These are phyloP conservation scores for Microcebus lehilahytsara DNA, from an alignment of 2,113 vertebrate species.

Conservation along the genomic window DNA sequence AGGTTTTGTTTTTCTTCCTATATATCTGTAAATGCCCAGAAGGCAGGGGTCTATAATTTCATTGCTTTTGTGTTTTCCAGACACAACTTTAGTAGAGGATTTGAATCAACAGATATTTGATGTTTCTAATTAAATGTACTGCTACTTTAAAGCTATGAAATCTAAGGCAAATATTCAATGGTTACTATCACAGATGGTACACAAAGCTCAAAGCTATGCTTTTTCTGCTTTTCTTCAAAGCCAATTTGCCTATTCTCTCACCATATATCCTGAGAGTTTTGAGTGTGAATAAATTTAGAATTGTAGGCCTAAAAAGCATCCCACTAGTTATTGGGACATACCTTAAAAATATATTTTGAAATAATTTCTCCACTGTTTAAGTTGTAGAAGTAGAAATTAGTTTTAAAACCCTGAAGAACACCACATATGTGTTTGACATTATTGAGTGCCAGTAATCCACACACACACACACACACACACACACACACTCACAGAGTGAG, in stretches of 20 bases:
- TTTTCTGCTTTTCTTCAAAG: background rate
- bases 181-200: background rate
- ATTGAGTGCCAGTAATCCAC: background rate
- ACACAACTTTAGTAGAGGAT: background rate
- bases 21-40: background rate
- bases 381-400: background rate
- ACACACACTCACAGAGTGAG: background rate
- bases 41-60: background rate
- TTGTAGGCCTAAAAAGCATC: background rate
- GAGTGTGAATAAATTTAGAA: background rate
- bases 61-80: background rate
- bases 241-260: background rate
- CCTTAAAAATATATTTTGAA: background rate
- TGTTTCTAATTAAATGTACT: background rate
- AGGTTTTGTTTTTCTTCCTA: background rate
- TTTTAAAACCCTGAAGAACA: slow-evolving; percentile 26
- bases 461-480: background rate
- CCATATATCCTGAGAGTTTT: background rate
- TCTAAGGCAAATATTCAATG: background rate
- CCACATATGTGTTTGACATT: background rate
- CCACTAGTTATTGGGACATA: background rate
- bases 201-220: background rate
- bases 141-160: background rate
- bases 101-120: background rate
- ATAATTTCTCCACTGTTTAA: background rate